Evolutionary conservation across 1,140 invertebrate species (phyloP).

Genomic region (Macrobrachium nipponense): DNA sequence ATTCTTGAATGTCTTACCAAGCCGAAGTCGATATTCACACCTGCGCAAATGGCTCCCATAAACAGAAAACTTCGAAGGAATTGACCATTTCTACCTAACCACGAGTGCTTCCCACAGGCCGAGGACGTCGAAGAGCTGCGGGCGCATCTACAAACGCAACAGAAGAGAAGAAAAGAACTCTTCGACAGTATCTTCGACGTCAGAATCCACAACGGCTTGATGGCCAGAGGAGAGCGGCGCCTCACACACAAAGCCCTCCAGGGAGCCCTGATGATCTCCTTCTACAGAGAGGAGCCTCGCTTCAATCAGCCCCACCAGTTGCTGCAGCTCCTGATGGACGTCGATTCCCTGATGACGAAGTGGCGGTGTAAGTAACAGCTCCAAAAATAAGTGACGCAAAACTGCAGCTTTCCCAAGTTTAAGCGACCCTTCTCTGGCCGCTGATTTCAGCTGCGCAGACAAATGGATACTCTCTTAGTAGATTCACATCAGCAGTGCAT

Average conservation of each 20-base stretch:
- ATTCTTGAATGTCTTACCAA: too few relatives aligned
- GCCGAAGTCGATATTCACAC: too few relatives aligned
- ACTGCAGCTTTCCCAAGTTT: too few relatives aligned
- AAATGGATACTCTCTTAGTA: too few relatives aligned
- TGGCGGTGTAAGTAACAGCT: conserved; percentile 89
- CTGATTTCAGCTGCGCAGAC: too few relatives aligned
- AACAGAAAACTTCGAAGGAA: not conserved
- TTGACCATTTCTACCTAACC: conserved; percentile 5
- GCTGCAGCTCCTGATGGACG: conserved; percentile 93
- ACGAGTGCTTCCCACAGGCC: conserved; percentile 68
- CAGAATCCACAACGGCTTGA: conserved; percentile 82
- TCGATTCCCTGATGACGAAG: conserved; percentile 98
- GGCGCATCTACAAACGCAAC: conserved; percentile 77
- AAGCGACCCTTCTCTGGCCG: too few relatives aligned
- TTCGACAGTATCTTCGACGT: conserved; percentile 92
- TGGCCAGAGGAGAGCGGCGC: conserved; percentile 86
- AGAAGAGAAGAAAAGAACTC: conserved; percentile 82
- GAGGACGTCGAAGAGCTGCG: conserved; percentile 74
- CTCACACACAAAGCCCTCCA: conserved; percentile 92
- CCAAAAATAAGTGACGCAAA: too few relatives aligned
- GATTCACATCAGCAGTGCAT: too few relatives aligned
- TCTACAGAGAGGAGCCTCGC: conserved; percentile 92
- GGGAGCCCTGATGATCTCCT: conserved; percentile 96
- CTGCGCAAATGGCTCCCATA: not conserved
- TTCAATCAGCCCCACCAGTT: conserved; percentile 98